Evolutionary conservation across 2,113 vertebrate genomes (phyloP).

Genomic region (Silurus meridionalis): DNA sequence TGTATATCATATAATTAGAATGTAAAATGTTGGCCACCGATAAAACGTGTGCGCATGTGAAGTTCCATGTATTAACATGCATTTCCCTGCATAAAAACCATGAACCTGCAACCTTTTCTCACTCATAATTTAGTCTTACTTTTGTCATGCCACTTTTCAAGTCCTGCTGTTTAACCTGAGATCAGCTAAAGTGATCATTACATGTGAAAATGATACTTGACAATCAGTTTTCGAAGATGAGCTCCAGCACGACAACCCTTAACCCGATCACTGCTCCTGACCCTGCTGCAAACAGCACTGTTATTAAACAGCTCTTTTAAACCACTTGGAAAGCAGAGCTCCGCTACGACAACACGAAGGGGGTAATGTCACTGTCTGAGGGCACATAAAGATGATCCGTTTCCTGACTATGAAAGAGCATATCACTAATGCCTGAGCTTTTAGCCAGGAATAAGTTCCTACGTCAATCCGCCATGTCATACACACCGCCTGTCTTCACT

Average conservation of each 20-base stretch:
- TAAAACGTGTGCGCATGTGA: neutral
- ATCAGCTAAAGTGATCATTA: constrained; percentile 4
- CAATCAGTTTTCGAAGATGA: neutral
- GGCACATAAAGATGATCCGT: neutral
- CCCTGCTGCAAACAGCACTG: neutral
- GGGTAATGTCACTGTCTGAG: constrained; percentile 15
- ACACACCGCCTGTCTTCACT: neutral
- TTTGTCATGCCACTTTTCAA: neutral
- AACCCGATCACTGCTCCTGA: neutral
- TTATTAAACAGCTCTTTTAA: neutral
- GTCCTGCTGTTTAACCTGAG: neutral
- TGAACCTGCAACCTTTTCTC: neutral
- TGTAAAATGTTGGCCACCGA: neutral
- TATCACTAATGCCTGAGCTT: constrained; percentile 14
- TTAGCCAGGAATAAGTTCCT: constrained; percentile 10
- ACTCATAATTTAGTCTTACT: neutral
- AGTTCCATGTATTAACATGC: neutral
- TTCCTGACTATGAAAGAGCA: neutral
- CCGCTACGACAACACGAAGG: neutral
- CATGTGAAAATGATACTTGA: neutral
- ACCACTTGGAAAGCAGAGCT: neutral
- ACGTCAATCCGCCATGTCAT: constrained; percentile 22
- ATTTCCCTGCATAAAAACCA: neutral
- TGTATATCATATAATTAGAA: neutral
- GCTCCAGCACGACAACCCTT: neutral